These are phyloP conservation scores for Calliopum simillimum DNA, from an alignment of 2,888 invertebrate genomes.

Conservation along the genomic window DNA sequence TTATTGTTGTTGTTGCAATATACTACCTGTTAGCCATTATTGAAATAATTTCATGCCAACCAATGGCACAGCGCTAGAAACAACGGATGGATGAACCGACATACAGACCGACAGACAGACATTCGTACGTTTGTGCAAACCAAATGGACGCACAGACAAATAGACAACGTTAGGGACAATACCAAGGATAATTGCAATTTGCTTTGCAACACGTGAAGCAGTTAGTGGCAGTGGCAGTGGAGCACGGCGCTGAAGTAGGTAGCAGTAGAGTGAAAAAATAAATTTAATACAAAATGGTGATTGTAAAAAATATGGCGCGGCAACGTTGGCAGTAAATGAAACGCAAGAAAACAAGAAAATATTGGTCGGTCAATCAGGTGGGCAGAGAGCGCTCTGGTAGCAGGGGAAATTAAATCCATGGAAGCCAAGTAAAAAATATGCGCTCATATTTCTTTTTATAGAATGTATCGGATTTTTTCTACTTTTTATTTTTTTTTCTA, in stretches of 20 bases:
- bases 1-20: background rate
- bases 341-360: conserved; percentile 2
- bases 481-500: background rate
- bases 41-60: background rate
- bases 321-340: background rate
- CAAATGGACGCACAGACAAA: too few relatives aligned
- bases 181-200: conserved; percentile 23
- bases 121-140: too few relatives aligned
- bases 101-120: too few relatives aligned
- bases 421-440: background rate
- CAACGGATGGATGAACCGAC: too few relatives aligned
- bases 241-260: too few relatives aligned
- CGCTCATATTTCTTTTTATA: background rate
- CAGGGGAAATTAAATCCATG: too few relatives aligned
- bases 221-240: too few relatives aligned
- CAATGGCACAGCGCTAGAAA: too few relatives aligned
- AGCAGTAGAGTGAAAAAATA: background rate
- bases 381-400: too few relatives aligned
- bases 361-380: too few relatives aligned
- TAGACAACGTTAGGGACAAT: conserved; percentile 15
- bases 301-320: too few relatives aligned
- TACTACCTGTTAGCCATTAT: conserved; percentile 1
- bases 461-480: background rate
- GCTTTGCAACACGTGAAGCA: background rate
- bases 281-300: conserved; percentile 10